phyloP scores from a whole-genome alignment of 2,888 invertebrate species.

The Liposcelis brunnea region DNA sequence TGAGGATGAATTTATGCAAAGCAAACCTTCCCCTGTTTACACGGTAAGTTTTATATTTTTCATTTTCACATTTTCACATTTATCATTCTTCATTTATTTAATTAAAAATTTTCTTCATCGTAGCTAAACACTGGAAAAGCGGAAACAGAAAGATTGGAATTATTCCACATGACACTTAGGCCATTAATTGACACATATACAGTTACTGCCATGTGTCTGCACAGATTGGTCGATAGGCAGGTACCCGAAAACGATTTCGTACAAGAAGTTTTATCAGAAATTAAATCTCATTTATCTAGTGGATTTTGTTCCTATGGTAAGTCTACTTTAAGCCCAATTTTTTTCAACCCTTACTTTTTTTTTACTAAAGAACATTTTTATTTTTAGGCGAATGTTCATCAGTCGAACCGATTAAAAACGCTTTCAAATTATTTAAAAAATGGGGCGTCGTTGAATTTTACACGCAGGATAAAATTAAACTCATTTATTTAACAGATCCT shows the following conservation, averaged over 20 bases:
- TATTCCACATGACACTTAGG: conserved; percentile 30
- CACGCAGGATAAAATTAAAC: conserved; percentile 24
- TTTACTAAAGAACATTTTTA: conserved; percentile 14
- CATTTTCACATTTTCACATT: not conserved
- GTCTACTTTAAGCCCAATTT: conserved; percentile 17
- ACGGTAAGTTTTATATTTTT: not conserved
- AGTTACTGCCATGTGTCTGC: conserved; percentile 40
- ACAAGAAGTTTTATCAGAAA: conserved; percentile 42
- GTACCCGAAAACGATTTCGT: conserved; percentile 50
- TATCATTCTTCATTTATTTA: not conserved
- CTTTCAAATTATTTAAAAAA: conserved; percentile 60
- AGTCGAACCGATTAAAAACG: conserved; percentile 71
- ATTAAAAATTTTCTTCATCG: not conserved
- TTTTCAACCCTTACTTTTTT: too few species aligned
- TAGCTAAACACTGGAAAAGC: not conserved
- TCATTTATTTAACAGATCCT: conserved; percentile 28
- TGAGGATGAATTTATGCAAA: conserved; percentile 24
- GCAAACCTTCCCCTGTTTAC: conserved; percentile 6
- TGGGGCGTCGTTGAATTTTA: conserved; percentile 57
- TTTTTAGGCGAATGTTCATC: conserved; percentile 71
- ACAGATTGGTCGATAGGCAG: conserved; percentile 33
- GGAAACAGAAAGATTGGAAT: conserved; percentile 10
- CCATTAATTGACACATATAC: conserved; percentile 62
- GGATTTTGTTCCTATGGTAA: conserved; percentile 45
- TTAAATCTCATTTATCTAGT: conserved; percentile 42